Conservation (phyloP, 1,140 invertebrate genomes). For the Lepidurus packardi region DNA sequence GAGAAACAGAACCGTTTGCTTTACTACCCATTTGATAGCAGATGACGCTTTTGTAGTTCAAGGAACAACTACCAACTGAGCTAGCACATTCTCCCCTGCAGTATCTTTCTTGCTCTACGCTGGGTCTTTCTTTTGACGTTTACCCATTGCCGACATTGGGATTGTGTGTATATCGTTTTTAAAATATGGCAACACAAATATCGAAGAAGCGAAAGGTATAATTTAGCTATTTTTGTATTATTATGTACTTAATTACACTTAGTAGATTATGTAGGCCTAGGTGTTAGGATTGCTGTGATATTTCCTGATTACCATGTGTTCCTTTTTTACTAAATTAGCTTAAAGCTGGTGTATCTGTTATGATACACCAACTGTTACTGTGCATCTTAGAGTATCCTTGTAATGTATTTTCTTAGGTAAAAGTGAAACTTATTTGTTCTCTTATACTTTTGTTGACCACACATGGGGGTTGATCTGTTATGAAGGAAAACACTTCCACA, state of each 20-base stretch:
- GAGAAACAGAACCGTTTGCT: too few species aligned
- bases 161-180: background rate
- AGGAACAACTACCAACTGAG: background rate
- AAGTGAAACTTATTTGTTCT: too few species aligned
- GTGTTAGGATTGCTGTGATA: conserved; percentile 1
- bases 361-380: too few species aligned
- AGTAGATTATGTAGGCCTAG: background rate
- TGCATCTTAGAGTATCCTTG: too few species aligned
- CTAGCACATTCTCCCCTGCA: background rate
- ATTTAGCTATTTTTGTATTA: background rate
- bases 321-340: background rate
- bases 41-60: background rate
- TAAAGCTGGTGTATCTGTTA: background rate
- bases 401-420: too few species aligned
- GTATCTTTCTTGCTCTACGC: background rate
- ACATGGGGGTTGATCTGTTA: too few species aligned
- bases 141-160: background rate
- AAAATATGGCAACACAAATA: conserved; percentile 4
- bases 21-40: background rate
- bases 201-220: conserved; percentile 18
- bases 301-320: conserved; percentile 8
- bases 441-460: too few species aligned
- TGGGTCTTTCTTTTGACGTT: background rate
- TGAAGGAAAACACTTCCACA: too few species aligned
- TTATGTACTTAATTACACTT: background rate